phyloP scores from a whole-genome alignment of 2,888 invertebrate genomes.

The Eristalis tenax region DNA sequence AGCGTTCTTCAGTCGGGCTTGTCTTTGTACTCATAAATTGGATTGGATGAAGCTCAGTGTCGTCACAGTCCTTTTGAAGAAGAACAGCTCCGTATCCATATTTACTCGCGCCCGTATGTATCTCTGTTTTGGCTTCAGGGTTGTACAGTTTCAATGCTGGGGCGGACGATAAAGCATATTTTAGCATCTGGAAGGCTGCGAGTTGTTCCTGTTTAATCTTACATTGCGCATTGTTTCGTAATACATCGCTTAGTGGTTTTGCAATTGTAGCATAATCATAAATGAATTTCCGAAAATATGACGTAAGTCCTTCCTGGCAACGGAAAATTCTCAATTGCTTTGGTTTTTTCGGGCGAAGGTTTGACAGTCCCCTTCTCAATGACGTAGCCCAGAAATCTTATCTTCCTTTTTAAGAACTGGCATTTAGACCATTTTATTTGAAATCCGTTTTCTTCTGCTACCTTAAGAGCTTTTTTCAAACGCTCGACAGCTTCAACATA shows the following conservation, averaged over 20 bases:
- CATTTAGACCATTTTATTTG: conserved; percentile 4
- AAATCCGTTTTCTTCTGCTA: not conserved
- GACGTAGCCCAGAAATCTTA: not conserved
- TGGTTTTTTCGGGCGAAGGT: not conserved
- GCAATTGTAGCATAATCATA: conserved; percentile 62
- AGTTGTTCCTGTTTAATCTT: not conserved
- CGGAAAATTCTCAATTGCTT: not conserved
- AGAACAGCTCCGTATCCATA: conserved; percentile 48
- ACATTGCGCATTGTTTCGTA: conserved; percentile 35
- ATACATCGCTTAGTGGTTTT: conserved; percentile 74
- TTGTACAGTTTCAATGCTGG: conserved; percentile 27
- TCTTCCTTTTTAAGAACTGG: not conserved
- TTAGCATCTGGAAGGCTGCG: not conserved
- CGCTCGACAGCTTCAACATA: too few species aligned
- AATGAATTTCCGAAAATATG: not conserved
- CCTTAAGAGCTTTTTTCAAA: not conserved
- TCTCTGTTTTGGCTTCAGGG: conserved; percentile 19
- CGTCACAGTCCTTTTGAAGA: conserved; percentile 32
- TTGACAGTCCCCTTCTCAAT: not conserved
- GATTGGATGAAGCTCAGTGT: not conserved
- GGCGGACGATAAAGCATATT: too few species aligned
- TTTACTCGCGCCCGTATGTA: conserved; percentile 55
- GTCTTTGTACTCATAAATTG: conserved; percentile 46
- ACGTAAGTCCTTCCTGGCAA: not conserved
- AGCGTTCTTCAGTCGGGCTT: too few species aligned